These are phyloP conservation scores for Glareola pratincola DNA, from an alignment of 2,113 vertebrate genomes.

Conservation along the genomic window DNA sequence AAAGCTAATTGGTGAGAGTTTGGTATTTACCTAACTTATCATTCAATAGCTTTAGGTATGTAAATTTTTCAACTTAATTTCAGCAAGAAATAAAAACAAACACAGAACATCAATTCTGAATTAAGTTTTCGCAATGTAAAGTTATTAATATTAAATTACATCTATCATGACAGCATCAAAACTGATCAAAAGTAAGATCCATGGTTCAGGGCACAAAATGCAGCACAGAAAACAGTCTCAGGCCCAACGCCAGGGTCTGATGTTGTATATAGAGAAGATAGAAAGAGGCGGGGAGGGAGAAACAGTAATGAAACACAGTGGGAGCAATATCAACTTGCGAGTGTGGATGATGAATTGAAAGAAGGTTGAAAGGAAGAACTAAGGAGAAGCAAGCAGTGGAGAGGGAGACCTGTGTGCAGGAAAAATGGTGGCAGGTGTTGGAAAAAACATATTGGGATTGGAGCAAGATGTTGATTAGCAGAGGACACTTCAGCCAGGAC, in stretches of 20 bases:
- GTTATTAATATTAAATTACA: background rate
- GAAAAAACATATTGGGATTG: background rate
- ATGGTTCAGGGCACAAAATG: background rate
- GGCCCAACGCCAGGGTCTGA: background rate
- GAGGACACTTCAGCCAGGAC: background rate
- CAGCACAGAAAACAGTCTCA: background rate
- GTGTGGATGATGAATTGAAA: background rate
- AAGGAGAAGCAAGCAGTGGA: background rate
- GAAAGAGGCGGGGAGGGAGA: background rate
- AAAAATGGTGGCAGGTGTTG: background rate
- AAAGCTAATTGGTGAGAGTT: constrained; percentile 16
- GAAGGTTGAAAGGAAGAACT: background rate
- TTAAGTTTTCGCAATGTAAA: background rate
- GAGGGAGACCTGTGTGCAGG: background rate
- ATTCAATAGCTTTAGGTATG: background rate
- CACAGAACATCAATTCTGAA: background rate
- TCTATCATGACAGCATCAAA: background rate
- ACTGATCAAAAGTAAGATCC: background rate
- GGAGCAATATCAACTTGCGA: background rate
- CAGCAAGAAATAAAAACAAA: constrained; percentile 6
- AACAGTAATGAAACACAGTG: background rate
- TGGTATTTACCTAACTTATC: constrained; percentile 3
- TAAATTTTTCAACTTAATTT: constrained; percentile 34
- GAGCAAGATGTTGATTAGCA: background rate
- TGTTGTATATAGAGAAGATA: background rate